These are phyloP conservation scores for Rhinopomastus cyanomelas DNA, from an alignment of 2,113 vertebrate genomes.

Conservation along the genomic window DNA sequence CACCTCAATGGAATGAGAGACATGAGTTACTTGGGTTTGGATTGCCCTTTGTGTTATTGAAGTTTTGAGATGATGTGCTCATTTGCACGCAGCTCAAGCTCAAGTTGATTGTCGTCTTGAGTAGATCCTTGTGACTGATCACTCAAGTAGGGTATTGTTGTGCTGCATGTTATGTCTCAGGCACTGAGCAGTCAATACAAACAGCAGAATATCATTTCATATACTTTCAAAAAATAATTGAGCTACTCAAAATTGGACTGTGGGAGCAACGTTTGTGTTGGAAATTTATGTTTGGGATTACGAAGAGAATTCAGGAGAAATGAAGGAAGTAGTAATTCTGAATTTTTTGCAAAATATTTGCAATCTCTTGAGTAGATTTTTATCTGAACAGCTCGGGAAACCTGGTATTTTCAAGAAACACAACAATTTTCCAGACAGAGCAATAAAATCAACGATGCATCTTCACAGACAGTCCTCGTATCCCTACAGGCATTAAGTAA, in stretches of 20 bases:
- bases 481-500: not conserved
- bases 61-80: not conserved
- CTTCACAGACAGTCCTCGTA: not conserved
- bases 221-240: not conserved
- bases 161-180: not conserved
- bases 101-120: conserved; percentile 35
- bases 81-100: conserved; percentile 25
- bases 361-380: not conserved
- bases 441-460: not conserved
- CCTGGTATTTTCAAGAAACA: not conserved
- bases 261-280: not conserved
- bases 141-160: not conserved
- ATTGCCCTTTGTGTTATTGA: not conserved
- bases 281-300: not conserved
- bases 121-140: too few relatives aligned
- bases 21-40: not conserved
- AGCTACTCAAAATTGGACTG: not conserved
- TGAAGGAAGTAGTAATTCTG: not conserved
- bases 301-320: not conserved
- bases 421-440: not conserved
- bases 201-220: not conserved
- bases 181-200: not conserved
- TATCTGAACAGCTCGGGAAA: not conserved
- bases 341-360: not conserved
- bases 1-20: conserved; percentile 32